These are phyloP conservation scores for Aleiodes testaceus DNA, from an alignment of 2,888 invertebrate species.

Conservation along the genomic window DNA sequence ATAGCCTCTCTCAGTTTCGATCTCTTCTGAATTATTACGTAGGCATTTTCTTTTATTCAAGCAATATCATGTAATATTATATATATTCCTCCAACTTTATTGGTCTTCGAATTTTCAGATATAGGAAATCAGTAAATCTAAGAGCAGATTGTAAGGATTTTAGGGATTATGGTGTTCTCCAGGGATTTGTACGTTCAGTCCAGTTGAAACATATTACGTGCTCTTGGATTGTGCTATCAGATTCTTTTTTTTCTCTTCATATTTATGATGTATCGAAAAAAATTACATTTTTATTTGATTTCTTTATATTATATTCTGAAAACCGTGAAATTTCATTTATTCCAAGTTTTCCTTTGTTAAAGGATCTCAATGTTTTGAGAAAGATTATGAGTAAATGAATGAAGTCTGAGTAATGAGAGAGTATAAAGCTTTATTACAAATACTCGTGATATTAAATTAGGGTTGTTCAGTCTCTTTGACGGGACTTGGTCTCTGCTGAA, in stretches of 20 bases:
- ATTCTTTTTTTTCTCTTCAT: no score
- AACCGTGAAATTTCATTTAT: not conserved
- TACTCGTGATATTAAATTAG: slow-evolving; percentile 9
- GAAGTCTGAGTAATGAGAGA: no score
- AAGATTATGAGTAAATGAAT: no score
- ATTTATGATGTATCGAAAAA: no score
- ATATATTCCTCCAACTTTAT: no score
- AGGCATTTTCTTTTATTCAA: no score
- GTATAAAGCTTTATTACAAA: slow-evolving; percentile 15
- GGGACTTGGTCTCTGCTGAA: not conserved
- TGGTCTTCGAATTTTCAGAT: slow-evolving; percentile 7
- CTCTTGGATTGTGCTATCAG: not conserved
- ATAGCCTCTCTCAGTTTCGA: no score
- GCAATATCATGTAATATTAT: no score
- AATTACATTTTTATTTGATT: no score
- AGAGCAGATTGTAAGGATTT: slow-evolving; percentile 33
- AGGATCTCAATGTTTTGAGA: no score
- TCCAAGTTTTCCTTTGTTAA: not conserved
- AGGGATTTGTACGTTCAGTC: slow-evolving; percentile 30
- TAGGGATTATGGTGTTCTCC: slow-evolving; percentile 23
- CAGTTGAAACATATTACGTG: slow-evolving; percentile 27
- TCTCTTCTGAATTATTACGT: no score
- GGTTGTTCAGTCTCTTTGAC: not conserved
- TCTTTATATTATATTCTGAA: no score
- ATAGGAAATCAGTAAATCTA: slow-evolving; percentile 30